Conservation (phyloP, 2,797 vertebrate species). For the Astyanax mexicanus region DNA sequence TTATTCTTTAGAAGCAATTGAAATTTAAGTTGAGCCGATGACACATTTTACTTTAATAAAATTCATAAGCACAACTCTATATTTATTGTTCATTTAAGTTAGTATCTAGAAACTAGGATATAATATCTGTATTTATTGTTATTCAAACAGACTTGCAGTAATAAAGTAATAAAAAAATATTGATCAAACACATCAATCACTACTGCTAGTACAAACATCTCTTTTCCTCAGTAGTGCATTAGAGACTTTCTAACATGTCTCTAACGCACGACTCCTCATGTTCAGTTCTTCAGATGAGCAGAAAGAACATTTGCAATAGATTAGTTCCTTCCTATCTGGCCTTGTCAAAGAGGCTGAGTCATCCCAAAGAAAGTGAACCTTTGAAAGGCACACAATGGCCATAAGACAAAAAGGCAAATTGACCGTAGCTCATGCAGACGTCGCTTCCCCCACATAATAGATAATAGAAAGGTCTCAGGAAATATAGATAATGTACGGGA, state of each 20-base stretch:
- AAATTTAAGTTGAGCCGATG: too few relatives aligned
- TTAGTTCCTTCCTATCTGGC: background rate
- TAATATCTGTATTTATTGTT: too few relatives aligned
- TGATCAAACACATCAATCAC: background rate
- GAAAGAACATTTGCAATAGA: constrained; percentile 11
- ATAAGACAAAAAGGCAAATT: constrained; percentile 30
- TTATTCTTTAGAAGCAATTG: too few relatives aligned
- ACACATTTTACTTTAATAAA: too few relatives aligned
- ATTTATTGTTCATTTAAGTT: too few relatives aligned
- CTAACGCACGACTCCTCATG: background rate
- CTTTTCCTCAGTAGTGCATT: background rate
- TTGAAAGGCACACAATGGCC: constrained; percentile 26
- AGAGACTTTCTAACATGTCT: background rate
- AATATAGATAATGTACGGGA: constrained; percentile 10
- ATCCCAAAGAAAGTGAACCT: background rate
- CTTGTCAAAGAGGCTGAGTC: constrained; percentile 14
- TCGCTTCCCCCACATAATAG: constrained; percentile 8
- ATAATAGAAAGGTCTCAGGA: constrained; percentile 11
- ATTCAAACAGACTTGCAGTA: too few relatives aligned
- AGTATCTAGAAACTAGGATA: too few relatives aligned
- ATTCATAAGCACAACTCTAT: too few relatives aligned
- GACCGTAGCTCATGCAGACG: constrained; percentile 25
- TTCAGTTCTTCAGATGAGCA: constrained; percentile 1
- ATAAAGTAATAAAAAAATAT: too few relatives aligned
- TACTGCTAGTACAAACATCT: background rate